Evolutionary conservation across 2,797 vertebrate species (phyloP).

Genomic region (Salmo trutta): DNA sequence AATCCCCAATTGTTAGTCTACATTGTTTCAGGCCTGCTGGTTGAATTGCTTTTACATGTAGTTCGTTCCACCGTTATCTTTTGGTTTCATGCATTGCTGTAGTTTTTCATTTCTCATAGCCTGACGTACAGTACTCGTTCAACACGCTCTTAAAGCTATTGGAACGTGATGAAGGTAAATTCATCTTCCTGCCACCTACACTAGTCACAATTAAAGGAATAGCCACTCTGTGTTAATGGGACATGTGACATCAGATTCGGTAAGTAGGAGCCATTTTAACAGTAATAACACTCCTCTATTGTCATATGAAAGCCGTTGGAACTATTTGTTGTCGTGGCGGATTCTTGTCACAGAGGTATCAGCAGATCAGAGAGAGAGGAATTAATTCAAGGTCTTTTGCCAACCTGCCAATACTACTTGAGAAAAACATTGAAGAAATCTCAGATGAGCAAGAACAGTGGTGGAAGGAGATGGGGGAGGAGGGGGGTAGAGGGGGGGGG

Average conservation of each 20-base stretch:
- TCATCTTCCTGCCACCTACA: not conserved
- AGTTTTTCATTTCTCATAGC: not conserved
- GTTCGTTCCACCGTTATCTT: not conserved
- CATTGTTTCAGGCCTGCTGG: not conserved
- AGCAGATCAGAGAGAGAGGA: slow-evolving; percentile 35
- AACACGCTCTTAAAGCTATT: not conserved
- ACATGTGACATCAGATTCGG: not conserved
- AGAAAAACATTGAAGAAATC: slow-evolving; percentile 41
- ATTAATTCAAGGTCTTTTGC: slow-evolving; percentile 61
- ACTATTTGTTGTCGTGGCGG: not conserved
- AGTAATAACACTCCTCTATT: not conserved
- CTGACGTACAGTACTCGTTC: not conserved
- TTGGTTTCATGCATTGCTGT: not conserved
- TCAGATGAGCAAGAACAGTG: slow-evolving; percentile 42
- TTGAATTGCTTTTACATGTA: not conserved
- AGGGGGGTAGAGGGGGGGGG: not conserved
- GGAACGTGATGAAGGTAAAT: not conserved
- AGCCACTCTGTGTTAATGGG: slow-evolving; percentile 29
- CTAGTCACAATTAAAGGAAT: slow-evolving; percentile 21
- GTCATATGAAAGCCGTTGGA: not conserved
- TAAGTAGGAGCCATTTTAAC: slow-evolving; percentile 20
- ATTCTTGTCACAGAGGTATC: slow-evolving; percentile 24
- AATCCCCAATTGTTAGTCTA: not conserved
- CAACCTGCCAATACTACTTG: slow-evolving; percentile 53
- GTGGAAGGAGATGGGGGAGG: not conserved